Base-by-base conservation (phyloP, 2,888 invertebrate species). In the Blastobasis lacticolella region DNA sequence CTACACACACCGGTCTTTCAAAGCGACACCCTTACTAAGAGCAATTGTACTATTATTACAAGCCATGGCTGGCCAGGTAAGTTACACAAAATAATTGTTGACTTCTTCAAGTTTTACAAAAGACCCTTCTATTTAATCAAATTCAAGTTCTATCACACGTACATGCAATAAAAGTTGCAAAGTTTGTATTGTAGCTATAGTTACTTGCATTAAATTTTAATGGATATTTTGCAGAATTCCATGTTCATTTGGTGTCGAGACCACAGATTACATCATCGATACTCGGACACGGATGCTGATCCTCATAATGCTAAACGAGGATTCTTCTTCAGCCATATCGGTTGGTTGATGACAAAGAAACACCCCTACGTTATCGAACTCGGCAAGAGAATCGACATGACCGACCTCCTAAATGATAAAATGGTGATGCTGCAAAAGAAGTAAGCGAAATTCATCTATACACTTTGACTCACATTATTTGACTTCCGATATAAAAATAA, bases 311-410 rank as follows among this genome's bases (percentile, higher is more conserved):
- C 94, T 0, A 90, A 88, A 46, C 84, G 94, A 46, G 96, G 96
- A 0, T 95, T 97, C 84, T 96, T 96, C 87, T 97, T 96, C 80
- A 90, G 93, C 4, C 96, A 97, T 73, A 90, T 96, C 50, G 96
- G 96, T 5, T 97, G 96, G 96, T 81, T 96, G 23, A 90, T 96
- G 90, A 82, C 85, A 54, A 90, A 89, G 59, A 96, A 95, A 72
- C 95, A 96, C 69, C 95, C 94, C 0, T 90, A 92, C 57, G 93
- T 94, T 40, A 91, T 89, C 38, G 85, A 89, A 53, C 91, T 93
- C 60, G 94, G 91, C 38, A 91, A 61, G 53, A 88, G 83, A 36
- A 90, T 96, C 38, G 94, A 95, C 67, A 84, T 95, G 86, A 91
- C 91, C n/a, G 96, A 96, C 68, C 72, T 96, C 53, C 84, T 90